Percentiles rank a stretch among this genome's conserved stretches.
These are phyloP conservation scores for Ambastaia sidthimunki DNA, from an alignment of 2,797 vertebrate species.

Conservation along the genomic window DNA sequence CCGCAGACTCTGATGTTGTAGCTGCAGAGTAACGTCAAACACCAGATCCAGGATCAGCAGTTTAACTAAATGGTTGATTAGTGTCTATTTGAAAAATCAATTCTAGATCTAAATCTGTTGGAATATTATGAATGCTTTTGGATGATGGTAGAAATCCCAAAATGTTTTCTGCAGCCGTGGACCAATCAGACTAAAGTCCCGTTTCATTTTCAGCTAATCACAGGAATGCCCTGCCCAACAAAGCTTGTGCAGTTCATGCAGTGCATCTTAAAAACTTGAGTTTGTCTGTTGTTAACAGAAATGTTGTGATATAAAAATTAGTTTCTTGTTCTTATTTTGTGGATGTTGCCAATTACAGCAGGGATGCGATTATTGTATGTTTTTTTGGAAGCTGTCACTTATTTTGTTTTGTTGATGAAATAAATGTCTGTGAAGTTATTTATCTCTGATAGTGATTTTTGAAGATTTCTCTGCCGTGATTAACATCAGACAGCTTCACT, in stretches of 20 bases:
- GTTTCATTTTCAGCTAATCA: not conserved
- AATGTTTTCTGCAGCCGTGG: not conserved
- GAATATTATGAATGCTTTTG: not conserved
- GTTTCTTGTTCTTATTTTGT: not conserved
- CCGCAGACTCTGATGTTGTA: not conserved
- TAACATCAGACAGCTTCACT: too few species aligned
- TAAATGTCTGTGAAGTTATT: constrained; percentile 29
- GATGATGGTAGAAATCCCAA: not conserved
- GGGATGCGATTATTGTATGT: not conserved
- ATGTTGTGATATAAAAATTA: not conserved
- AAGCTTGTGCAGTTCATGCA: not conserved
- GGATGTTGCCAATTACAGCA: not conserved
- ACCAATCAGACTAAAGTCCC: not conserved
- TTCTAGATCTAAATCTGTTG: not conserved
- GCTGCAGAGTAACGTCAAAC: not conserved
- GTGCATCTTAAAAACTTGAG: not conserved
- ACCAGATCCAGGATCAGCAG: not conserved
- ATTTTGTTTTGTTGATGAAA: constrained; percentile 4
- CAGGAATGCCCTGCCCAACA: not conserved
- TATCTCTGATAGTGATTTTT: not conserved
- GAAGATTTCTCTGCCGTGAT: not conserved
- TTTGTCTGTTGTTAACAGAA: not conserved
- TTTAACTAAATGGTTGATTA: not conserved
- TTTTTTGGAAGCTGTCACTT: not conserved
- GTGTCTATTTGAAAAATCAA: not conserved